These are phyloP conservation scores for Bugulina stolonifera DNA, from an alignment of 2,888 invertebrate genomes.

Conservation along the genomic window DNA sequence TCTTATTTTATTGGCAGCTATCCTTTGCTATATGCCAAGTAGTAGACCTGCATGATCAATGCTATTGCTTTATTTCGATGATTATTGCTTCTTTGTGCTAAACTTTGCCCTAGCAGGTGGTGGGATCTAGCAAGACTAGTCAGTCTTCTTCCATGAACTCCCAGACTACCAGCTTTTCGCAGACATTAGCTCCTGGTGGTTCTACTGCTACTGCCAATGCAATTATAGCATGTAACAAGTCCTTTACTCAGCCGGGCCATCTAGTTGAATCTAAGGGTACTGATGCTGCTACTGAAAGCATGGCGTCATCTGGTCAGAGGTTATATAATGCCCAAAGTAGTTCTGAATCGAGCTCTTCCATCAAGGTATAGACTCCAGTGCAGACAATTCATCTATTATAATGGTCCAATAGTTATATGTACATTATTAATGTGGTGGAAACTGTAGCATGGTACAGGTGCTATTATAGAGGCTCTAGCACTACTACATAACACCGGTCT, in stretches of 20 bases:
- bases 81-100: background rate
- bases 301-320: background rate
- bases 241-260: background rate
- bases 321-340: background rate
- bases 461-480: too few species aligned
- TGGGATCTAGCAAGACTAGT: constrained; percentile 1
- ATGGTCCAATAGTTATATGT: too few species aligned
- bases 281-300: background rate
- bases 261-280: background rate
- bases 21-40: too few species aligned
- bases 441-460: too few species aligned
- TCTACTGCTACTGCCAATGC: background rate
- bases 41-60: background rate
- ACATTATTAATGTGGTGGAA: too few species aligned
- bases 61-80: background rate
- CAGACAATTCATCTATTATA: too few species aligned
- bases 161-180: background rate
- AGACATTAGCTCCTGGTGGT: too few species aligned
- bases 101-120: constrained; percentile 13
- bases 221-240: background rate
- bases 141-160: background rate
- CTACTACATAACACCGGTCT: too few species aligned
- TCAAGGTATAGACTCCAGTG: background rate
- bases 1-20: background rate
- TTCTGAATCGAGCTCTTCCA: background rate